Evolutionary conservation across 2,888 invertebrate genomes (phyloP), one percentile per base, ranked within the genome.

Genomic region (Phyto melanocephala): DNA sequence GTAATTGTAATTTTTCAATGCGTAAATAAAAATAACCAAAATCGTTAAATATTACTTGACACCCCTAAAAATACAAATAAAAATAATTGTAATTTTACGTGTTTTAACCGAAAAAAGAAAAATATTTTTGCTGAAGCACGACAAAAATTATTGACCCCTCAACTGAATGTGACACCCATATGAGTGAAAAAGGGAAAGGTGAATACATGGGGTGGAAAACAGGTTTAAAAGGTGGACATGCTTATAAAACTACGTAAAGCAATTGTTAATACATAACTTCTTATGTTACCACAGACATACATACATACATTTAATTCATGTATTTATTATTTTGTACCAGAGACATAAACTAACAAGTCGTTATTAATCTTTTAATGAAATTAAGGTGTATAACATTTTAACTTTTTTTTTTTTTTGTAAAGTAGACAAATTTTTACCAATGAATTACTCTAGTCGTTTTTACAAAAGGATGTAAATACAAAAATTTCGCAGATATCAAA

Each of bases 71-170:
- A 45, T 15, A 60, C 40, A 13, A 4, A 40, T 35, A 65, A 65
- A 78, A 82, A 82, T 75, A 71, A 82, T 75, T 79, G 63, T 56
- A 79, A 67, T 82, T 67, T 82, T 71, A 76, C 75, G 75, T 82
- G 79, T 82, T 82, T 81, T 79, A 71, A 67, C 70, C 74, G 56
- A 40, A 74, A 74, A 71, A 79, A 63, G 33, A 24, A n/a, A 62
- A 68, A 7, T 6, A 2, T 47, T 33, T 10, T 28, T 13, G 28
- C 11, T 52, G 62, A 54, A 56, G 42, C 2, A 8, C 11, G 63
- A 56, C 28, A 28, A 20, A 74, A 54, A n/a, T n/a, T n/a, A 47
- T 78, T 78, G 78, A 78, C 74, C 77, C 78, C 78, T 63, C 40
- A 70, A 65, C 74, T 58, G 70, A 70, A 78, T 74, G 63, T 58